Evolutionary conservation across 2,113 vertebrate genomes (phyloP), one percentile per base, ranked within the genome.

Genomic region (Varanus komodoensis): DNA sequence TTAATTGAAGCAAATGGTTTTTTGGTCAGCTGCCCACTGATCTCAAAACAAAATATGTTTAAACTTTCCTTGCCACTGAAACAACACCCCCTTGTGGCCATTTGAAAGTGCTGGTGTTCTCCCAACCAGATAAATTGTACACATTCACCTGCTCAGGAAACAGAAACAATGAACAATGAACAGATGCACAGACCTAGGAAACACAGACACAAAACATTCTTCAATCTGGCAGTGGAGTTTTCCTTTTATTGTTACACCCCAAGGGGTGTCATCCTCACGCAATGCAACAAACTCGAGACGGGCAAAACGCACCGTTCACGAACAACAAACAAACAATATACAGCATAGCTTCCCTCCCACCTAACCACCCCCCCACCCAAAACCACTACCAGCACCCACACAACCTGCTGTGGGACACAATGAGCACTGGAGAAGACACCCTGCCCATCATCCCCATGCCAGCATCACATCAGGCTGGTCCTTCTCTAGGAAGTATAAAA

Each of bases 181-280:
- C 87, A 91, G 86, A 38, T 2, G 32, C 29, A 44, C 21, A 74
- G 89, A 87, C 80, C 19, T 29, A 7, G 52, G 64, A 88, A 71
- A 88, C 67, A 19, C 64, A 5, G 9, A 77, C 21, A 69, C 89
- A 78, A 69, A 91, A 89, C 83, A 57, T 87, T 73, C 32, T 64
- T 82, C 73, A 90, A 89, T 80, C 71, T 8, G 38, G 52, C 64
- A 71, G 44, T 14, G 54, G 79, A 84, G 69, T 85, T 93, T 89
- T 93, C 88, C 87, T 64, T 96, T 97, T 97, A 96, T 96, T 96
- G 91, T 96, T 94, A 93, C 92, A 93, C 74, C 79, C 91, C 90
- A 67, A 88, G 89, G 38, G 89, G 92, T 94, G 94, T 94, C 95
- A 94, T 94, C 90, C 93, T 94, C 89, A 84, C 88, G n/a, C 83